Conservation (phyloP, 1,140 invertebrate species). For the Megalonaias nervosa region DNA sequence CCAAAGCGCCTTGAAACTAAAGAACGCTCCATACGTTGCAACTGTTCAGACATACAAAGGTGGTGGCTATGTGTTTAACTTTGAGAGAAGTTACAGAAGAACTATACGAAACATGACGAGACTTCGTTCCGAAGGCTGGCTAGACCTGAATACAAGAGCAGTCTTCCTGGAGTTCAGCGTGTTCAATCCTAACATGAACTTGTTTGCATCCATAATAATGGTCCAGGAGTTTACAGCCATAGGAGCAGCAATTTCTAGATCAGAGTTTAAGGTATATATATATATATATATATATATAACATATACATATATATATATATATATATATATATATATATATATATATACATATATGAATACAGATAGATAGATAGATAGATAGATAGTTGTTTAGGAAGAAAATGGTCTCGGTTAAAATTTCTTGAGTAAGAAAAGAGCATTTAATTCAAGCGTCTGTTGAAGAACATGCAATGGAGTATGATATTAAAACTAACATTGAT, state of each 20-base stretch:
- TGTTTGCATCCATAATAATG: conserved; percentile 64
- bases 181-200: conserved; percentile 73
- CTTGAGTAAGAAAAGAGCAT: too few species aligned
- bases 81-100: conserved; percentile 45
- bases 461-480: too few species aligned
- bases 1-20: conserved; percentile 59
- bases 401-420: too few species aligned
- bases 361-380: too few species aligned
- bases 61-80: conserved; percentile 66
- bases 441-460: too few species aligned
- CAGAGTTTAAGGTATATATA: conserved; percentile 64
- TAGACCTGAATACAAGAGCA: conserved; percentile 73
- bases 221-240: conserved; percentile 57
- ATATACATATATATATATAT: too few species aligned
- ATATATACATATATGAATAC: too few species aligned
- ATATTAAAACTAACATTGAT: too few species aligned
- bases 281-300: too few species aligned
- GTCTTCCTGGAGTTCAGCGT: conserved; percentile 75
- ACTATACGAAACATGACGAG: conserved; percentile 44
- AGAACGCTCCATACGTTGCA: conserved; percentile 64
- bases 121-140: conserved; percentile 66
- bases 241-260: conserved; percentile 56
- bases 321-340: too few species aligned
- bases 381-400: too few species aligned
- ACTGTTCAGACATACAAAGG: conserved; percentile 68